Evolutionary conservation across 2,888 invertebrate genomes (phyloP).

Genomic region (Laspeyria flexula): DNA sequence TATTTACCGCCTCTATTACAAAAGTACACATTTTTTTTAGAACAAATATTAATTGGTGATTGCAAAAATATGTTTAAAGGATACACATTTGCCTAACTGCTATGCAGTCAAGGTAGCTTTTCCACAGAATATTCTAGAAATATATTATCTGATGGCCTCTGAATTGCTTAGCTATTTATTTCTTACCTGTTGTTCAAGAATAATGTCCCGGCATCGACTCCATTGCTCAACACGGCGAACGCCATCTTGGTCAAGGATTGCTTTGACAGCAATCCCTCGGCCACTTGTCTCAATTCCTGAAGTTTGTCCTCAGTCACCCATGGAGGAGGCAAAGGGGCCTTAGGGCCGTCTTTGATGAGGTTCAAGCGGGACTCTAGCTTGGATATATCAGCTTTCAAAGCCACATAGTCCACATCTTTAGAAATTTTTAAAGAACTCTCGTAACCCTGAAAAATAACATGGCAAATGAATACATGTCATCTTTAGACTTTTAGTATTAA

Average conservation of each 20-base stretch:
- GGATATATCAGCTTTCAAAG: conserved; percentile 54
- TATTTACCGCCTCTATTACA: too few relatives aligned
- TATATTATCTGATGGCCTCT: too few relatives aligned
- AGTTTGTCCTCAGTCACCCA: conserved; percentile 74
- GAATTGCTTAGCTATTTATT: background rate
- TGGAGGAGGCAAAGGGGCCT: conserved; percentile 56
- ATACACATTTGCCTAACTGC: too few relatives aligned
- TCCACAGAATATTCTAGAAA: too few relatives aligned
- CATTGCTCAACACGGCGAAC: conserved; percentile 69
- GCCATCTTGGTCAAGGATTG: conserved; percentile 68
- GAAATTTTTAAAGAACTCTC: conserved; percentile 57
- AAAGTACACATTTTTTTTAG: too few relatives aligned
- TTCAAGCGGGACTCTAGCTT: conserved; percentile 53
- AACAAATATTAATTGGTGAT: too few relatives aligned
- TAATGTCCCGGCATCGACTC: conserved; percentile 74
- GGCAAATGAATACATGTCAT: background rate
- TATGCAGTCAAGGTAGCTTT: too few relatives aligned
- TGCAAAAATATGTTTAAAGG: too few relatives aligned
- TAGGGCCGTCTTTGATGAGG: conserved; percentile 55
- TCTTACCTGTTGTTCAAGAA: conserved; percentile 74
- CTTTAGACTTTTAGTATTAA: too few relatives aligned
- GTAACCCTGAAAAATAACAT: conserved; percentile 62
- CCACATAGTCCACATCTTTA: conserved; percentile 61
- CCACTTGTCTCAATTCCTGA: conserved; percentile 47
- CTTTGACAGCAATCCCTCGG: conserved; percentile 59